phyloP scores from a whole-genome alignment of 2,797 vertebrate genomes.

The Rhabdophis nuchalis region DNA sequence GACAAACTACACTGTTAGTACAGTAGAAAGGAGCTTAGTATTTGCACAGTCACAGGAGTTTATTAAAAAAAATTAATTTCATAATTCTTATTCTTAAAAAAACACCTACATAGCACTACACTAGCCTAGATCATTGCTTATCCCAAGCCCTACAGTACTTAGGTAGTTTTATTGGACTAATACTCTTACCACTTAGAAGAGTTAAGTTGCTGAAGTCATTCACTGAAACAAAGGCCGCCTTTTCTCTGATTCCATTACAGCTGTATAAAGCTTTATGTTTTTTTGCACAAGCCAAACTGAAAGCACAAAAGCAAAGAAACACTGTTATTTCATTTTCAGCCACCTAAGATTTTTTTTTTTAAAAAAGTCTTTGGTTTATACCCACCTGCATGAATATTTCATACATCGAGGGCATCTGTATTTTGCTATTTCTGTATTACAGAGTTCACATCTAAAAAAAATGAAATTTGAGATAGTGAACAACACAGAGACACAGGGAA shows the following conservation, averaged over 20 bases:
- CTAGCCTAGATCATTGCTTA: neutral
- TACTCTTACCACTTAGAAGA: constrained; percentile 83
- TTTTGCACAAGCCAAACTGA: constrained; percentile 87
- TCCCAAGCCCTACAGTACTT: neutral
- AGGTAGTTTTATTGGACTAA: neutral
- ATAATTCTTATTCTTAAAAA: neutral
- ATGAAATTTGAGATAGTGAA: constrained; percentile 3
- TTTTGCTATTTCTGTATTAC: constrained; percentile 80
- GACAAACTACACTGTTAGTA: neutral
- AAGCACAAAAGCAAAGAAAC: constrained; percentile 39
- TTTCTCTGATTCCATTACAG: constrained; percentile 87
- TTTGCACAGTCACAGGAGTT: neutral
- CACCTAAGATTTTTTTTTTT: neutral
- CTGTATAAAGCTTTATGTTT: constrained; percentile 81
- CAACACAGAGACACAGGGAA: neutral
- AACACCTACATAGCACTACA: neutral
- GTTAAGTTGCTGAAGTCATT: constrained; percentile 86
- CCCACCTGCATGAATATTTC: constrained; percentile 87
- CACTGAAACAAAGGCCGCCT: constrained; percentile 82
- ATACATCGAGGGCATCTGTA: constrained; percentile 90
- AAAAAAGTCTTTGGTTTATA: neutral
- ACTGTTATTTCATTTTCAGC: neutral
- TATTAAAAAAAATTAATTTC: neutral
- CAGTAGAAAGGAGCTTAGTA: neutral
- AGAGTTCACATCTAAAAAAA: constrained; percentile 82